Evolutionary conservation across 2,888 invertebrate genomes (phyloP), one percentile per base, ranked within the genome.

Genomic region (Auanema freiburgensis): DNA sequence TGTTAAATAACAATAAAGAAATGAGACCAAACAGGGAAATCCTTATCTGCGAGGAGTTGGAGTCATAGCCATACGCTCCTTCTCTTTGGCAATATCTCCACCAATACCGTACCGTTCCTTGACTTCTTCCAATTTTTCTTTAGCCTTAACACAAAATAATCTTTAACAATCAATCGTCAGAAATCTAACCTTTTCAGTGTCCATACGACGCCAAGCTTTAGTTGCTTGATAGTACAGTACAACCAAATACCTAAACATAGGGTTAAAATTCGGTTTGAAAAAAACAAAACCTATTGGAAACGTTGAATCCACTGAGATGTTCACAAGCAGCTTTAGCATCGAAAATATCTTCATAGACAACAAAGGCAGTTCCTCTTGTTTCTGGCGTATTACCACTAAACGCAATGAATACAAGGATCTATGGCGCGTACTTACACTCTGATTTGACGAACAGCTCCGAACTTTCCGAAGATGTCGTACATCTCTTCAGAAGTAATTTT

Each of bases 381-480:
- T 98, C 97, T 14, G 95, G 92, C 24, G 96, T 97, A 83, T 95
- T 97, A 0, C 97, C 97, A 41, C 87, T 93, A 85, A 52, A 71
- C 66, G 43, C 25, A n/a, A 33, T 3, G 16, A 5, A 24, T 14
- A 57, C 14, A n/a, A 24, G 46, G 3, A 21, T 46, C 46, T 18
- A 18, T 16, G 43, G 11, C 43, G n/a, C 10, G 5, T 58, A 88
- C 92, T 90, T 88, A 93, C 93, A 96, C 92, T 86, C 98, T 88
- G 67, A 98, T 98, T 87, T 99, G 98, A 78, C 98, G 87, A 73
- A 98, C 97, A 2, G 98, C 97, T 78, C 98, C 98, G 87, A 97
- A 98, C 88, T 99, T 99, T 18, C 98, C 98, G 88, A 98, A 99
- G 71, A 99, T 99, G 86, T 99, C 98, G 84, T 99, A 98, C 97